phyloP scores from a whole-genome alignment of 2,888 invertebrate genomes.

The Zygaena filipendulae region DNA sequence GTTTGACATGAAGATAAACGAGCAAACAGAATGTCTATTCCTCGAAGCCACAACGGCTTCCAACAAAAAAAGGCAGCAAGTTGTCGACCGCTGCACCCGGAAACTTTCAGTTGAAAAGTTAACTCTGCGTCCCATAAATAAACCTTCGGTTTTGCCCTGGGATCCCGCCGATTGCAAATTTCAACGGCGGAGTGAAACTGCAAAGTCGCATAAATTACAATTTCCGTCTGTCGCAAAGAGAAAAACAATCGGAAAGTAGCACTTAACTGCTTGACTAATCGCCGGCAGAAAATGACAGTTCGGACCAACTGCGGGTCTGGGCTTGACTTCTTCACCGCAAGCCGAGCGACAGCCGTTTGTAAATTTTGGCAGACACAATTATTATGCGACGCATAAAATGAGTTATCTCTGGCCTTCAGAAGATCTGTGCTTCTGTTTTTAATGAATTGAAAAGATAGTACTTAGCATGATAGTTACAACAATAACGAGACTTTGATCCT shows the following conservation, averaged over 20 bases:
- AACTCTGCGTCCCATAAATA: constrained; percentile 60
- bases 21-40: constrained; percentile 32
- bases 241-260: constrained; percentile 65
- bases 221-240: constrained; percentile 49
- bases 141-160: constrained; percentile 62
- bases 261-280: constrained; percentile 65
- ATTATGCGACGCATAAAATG: too few species aligned
- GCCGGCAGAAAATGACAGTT: constrained; percentile 55
- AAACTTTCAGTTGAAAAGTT: constrained; percentile 57
- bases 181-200: constrained; percentile 50
- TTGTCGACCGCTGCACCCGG: constrained; percentile 43
- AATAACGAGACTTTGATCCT: too few species aligned
- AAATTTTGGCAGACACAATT: too few species aligned
- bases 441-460: too few species aligned
- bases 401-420: too few species aligned
- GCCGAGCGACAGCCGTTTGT: constrained; percentile 24
- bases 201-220: constrained; percentile 67
- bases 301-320: constrained; percentile 15
- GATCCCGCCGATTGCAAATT: constrained; percentile 62
- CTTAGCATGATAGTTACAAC: too few species aligned
- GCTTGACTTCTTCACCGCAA: constrained; percentile 27
- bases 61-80: constrained; percentile 54
- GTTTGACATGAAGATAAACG: constrained; percentile 27
- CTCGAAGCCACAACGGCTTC: constrained; percentile 28
- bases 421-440: too few species aligned